Evolutionary conservation across 2,888 invertebrate genomes (phyloP).

Genomic region (Dascillus cervinus): DNA sequence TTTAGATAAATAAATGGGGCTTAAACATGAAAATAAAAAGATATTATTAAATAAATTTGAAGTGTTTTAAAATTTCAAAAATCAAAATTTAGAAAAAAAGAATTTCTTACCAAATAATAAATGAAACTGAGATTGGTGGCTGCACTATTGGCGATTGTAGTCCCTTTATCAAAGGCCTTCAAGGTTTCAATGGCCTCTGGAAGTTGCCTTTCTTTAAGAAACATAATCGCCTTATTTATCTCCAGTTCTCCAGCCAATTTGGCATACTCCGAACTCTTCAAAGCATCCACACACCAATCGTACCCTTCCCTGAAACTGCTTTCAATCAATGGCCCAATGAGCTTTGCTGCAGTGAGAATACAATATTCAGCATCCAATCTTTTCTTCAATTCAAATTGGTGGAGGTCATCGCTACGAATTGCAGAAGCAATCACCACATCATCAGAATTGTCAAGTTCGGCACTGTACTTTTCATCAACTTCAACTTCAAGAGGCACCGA

Average conservation of each 20-base stretch:
- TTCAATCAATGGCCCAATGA: conserved; percentile 82
- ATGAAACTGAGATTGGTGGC: conserved; percentile 83
- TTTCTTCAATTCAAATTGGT: conserved; percentile 62
- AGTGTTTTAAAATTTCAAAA: neutral
- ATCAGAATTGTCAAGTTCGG: conserved; percentile 41
- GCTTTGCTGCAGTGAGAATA: conserved; percentile 77
- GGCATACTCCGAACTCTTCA: conserved; percentile 82
- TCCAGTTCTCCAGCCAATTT: conserved; percentile 81
- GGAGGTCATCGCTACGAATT: conserved; percentile 69
- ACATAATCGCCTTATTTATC: conserved; percentile 83
- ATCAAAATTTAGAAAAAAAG: conserved; percentile 1
- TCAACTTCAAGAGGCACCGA: conserved; percentile 79
- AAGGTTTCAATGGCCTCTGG: conserved; percentile 74
- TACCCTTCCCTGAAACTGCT: conserved; percentile 57
- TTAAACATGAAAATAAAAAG: conserved; percentile 1
- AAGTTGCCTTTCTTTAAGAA: conserved; percentile 73
- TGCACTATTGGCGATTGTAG: conserved; percentile 73
- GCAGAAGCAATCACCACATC: conserved; percentile 48
- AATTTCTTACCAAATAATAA: conserved; percentile 58
- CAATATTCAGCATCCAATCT: conserved; percentile 71
- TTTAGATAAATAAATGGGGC: too few relatives aligned
- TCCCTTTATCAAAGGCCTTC: conserved; percentile 79
- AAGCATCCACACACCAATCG: conserved; percentile 88
- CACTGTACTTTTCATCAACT: conserved; percentile 66
- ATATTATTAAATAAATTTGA: neutral